Evolutionary conservation across 1,140 invertebrate species (phyloP), one percentile per base, ranked within the genome.

Genomic region (Achatina immaculata): DNA sequence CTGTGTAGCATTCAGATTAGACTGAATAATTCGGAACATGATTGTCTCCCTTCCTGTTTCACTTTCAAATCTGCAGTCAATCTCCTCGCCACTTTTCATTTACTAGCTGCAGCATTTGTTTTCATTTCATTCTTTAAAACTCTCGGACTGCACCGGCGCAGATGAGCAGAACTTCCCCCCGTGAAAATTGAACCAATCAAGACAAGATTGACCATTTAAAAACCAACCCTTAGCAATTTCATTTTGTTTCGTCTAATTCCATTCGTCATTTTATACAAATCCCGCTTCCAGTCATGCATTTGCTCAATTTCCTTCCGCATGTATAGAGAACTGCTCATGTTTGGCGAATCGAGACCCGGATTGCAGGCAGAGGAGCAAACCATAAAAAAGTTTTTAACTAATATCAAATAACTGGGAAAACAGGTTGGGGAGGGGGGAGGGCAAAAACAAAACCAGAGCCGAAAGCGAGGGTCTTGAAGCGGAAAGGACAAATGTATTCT

Each of bases 241-340:
- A 11, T 55, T 14, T 21, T 24, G 3, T 55, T 55, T n/a, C 51
- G 28, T 62, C n/a, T 62, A n/a, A 28, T 62, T 62, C 58, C 58
- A 62, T 62, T 62, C 58, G 58, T 62, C 58, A 62, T 62, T 62
- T 62, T 62, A 31, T 62, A 31, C 58, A 62, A 62, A 62, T 62
- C 31, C 28, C 28, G 28, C 16, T 62, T 62, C 2, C 58, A 62
- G 6, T 31, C 58, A 62, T 62, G 58, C 58, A 31, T 62, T 31
- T 31, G 58, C 28, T 2, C 58, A 62, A 62, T 62, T 6, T 31
- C 58, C 58, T 31, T 62, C 4, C n/a, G 31, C n/a, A 62, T 31
- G 1, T 62, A 62, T 31, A 24, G 58, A 31, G 9, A 62, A 62
- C 31, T 31, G 58, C n/a, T 31, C 58, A 6, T 62, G 58, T 31